Evolutionary conservation across 2,888 invertebrate genomes (phyloP), one percentile per base, ranked within the genome.

Genomic region (Xestoiulus laeticollis): DNA sequence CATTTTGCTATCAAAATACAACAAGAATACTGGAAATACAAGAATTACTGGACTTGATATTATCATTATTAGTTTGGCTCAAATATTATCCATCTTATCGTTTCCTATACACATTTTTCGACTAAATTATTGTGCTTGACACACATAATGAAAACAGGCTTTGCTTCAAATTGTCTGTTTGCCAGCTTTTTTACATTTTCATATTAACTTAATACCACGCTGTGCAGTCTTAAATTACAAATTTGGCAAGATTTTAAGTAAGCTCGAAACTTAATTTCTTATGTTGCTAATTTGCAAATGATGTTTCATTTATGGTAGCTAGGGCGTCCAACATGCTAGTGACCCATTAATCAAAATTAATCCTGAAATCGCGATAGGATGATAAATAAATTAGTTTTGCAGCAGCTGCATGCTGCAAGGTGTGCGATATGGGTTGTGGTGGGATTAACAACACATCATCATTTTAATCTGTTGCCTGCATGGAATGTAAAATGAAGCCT

Each of bases 371-470:
- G 59, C 59, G 59, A 68, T 5, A n/a, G 59, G n/a, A 22, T 22
- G 22, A 68, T 68, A 68, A 68, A 68, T 68, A 68, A 68, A 22
- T 68, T 22, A 12, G 10, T 59, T 26, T 68, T n/a, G 22, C 59
- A 0, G 19, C 59, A 68, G 59, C 59, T 68, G 59, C 59, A 8
- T 68, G 59, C 59, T 68, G 59, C 22, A 0, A 22, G 59, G 59
- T 8, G 22, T 68, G 59, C 22, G 59, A 68, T 68, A 68, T 68
- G 59, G n/a, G 8, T 8, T 10, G 59, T 10, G 22, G 59, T 22
- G 59, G 59, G 59, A 68, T 68, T 68, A 68, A 68, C 59, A 68
- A 26, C 26, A 22, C 59, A 22, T n/a, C 59, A 68, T 68, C 59
- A 68, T 68, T 68, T 68, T 68, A 68, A 68, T 68, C 59, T 26